Percentiles rank a stretch among this genome's conserved stretches.
phyloP scores from a whole-genome alignment of 92 coral and sea anemone species.

The Plumapathes pennacea region DNA sequence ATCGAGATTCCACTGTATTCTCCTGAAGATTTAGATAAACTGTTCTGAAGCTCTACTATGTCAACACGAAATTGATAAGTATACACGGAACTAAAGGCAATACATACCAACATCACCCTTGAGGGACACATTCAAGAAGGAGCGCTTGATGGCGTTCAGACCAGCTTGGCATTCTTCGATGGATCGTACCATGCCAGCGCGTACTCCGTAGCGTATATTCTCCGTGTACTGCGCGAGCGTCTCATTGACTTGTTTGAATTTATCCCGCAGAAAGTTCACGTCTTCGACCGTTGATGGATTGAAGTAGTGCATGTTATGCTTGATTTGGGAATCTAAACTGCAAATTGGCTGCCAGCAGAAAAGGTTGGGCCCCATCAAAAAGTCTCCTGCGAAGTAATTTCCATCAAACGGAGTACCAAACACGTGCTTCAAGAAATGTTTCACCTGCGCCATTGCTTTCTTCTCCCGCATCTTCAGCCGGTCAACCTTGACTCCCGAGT shows the following conservation, averaged over 20 bases:
- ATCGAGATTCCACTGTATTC: too few relatives aligned
- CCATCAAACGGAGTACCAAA: slow-evolving; percentile 75
- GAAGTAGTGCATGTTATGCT: slow-evolving; percentile 20
- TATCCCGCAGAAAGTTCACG: slow-evolving; percentile 30
- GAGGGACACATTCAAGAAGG: slow-evolving; percentile 28
- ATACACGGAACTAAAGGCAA: too few relatives aligned
- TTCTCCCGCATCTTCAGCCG: slow-evolving; percentile 71
- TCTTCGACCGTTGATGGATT: slow-evolving; percentile 46
- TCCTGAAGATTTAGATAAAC: too few relatives aligned
- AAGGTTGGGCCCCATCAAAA: slow-evolving; percentile 76
- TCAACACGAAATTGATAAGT: too few relatives aligned
- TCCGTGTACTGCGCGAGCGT: slow-evolving; percentile 53
- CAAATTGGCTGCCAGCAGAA: slow-evolving; percentile 86
- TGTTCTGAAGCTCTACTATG: too few relatives aligned
- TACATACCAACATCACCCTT: slow-evolving; percentile 61
- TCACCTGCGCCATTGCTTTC: slow-evolving; percentile 64
- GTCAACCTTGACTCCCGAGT: slow-evolving; percentile 4
- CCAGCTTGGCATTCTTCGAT: slow-evolving; percentile 84
- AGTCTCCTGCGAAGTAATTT: slow-evolving; percentile 79
- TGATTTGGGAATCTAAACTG: slow-evolving; percentile 13
- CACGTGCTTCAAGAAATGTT: slow-evolving; percentile 59
- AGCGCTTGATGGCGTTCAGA: slow-evolving; percentile 37
- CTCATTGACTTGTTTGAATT: slow-evolving; percentile 25
- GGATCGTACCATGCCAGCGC: slow-evolving; percentile 90
- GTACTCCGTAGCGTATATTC: slow-evolving; percentile 66